These are phyloP conservation scores for Masticophis lateralis DNA, from an alignment of 2,797 vertebrate species.

Conservation along the genomic window DNA sequence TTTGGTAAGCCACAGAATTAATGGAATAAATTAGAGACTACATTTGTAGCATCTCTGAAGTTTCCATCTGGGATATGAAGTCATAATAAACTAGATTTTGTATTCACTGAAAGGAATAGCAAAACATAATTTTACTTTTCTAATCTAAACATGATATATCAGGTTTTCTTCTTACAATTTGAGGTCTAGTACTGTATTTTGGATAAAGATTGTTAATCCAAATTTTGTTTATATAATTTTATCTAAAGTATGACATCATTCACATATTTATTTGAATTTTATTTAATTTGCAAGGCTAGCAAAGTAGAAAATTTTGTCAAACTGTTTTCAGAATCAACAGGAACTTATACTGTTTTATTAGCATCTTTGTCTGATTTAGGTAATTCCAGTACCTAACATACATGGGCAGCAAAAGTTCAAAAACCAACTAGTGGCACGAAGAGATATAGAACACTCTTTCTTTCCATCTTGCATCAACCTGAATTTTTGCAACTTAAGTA, in stretches of 20 bases:
- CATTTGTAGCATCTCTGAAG: neutral
- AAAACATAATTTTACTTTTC: constrained; percentile 1
- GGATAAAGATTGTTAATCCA: neutral
- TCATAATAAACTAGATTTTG: constrained; percentile 1
- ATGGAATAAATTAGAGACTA: neutral
- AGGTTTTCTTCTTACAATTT: neutral
- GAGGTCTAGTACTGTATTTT: neutral
- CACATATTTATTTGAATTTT: neutral
- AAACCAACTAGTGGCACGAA: neutral
- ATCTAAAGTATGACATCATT: neutral
- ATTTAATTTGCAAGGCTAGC: neutral
- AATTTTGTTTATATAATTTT: constrained; percentile 32
- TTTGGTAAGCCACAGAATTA: neutral
- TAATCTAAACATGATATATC: neutral
- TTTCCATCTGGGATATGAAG: neutral
- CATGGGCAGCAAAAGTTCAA: neutral
- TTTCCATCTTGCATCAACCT: neutral
- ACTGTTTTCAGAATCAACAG: constrained; percentile 4
- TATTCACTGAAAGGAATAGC: neutral
- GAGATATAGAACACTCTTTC: neutral
- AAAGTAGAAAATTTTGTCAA: constrained; percentile 22
- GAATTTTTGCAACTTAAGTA: neutral
- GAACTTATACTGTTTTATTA: neutral
- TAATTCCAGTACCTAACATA: neutral
- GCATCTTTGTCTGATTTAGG: neutral